Base-by-base conservation (phyloP, 2,797 vertebrate species). In the Pipistrellus nathusii region DNA sequence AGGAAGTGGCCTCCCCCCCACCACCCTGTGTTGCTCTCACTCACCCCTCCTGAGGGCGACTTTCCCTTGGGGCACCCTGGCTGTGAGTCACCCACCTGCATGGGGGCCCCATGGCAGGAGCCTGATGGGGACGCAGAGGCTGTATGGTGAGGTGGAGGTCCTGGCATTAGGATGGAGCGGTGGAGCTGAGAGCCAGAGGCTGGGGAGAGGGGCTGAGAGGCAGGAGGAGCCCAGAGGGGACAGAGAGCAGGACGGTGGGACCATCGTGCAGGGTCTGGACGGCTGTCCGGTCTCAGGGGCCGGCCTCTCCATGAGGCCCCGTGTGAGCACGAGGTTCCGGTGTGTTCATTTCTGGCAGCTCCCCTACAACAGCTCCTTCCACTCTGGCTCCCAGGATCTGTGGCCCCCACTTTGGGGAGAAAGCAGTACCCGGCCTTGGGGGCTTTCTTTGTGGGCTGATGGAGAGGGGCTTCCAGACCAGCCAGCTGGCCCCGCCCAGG, bases 181-280 rank as follows among this genome's bases (percentile, higher is more conserved):
- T 0, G 0, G 41, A 51, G 69, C 93, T 8, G 1, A 32, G 25
- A 41, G 69, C 13, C 53, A 8, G 66, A 53, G 44, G 53, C 41
- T 4, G 13, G 8, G 2, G 27, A 14, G 25, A 3, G 25, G 44
- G 23, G 9, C 23, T 7, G 1, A 25, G 48, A 21, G 0, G 0
- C 5, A 1, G 23, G 11, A 0, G 48, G 41, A 41, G n/a, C 18
- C n/a, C 8, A 0, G 9, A 66, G 57, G 48, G 73, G 8, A 8
- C 38, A 20, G 51, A 4, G 15, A 71, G 75, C 23, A 6, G 21
- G 62, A 46, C 15, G 0, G 66, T 0, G 0, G 55, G 20, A 23
- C 57, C 44, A 1, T 14, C 0, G 5, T 1, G 0, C 7, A 0
- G 2, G 20, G 2, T n/a, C 27, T 0, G 27, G n/a, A 25, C 4